These are phyloP conservation scores for Zoroaster sp. DNA, from an alignment of 53 echinoderm and acorn worm species.

Conservation along the genomic window DNA sequence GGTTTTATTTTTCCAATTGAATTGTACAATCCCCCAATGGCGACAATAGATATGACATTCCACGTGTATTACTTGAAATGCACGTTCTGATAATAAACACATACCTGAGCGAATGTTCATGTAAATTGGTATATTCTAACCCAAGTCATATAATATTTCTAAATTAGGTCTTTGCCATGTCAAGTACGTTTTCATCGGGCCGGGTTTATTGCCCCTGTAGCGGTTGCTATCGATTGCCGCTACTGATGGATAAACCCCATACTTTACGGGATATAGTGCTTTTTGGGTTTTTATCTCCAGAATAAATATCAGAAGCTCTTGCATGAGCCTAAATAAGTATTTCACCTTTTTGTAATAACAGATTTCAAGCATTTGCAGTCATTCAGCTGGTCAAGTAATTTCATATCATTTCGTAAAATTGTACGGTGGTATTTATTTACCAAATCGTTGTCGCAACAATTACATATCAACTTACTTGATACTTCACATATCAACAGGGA, in stretches of 20 bases:
- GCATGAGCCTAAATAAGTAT: not conserved
- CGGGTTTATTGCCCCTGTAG: conserved; percentile 50
- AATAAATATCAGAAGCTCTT: not conserved
- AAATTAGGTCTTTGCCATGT: conserved; percentile 45
- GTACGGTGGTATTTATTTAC: too few relatives aligned
- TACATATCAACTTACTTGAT: not conserved
- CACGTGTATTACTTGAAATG: not conserved
- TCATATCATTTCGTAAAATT: too few relatives aligned
- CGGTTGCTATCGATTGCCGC: conserved; percentile 36
- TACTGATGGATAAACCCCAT: conserved; percentile 20
- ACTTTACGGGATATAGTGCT: conserved; percentile 48
- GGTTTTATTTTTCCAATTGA: conserved; percentile 1
- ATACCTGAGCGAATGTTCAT: not conserved
- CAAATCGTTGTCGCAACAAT: not conserved
- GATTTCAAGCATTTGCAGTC: too few relatives aligned
- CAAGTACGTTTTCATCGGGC: conserved; percentile 11
- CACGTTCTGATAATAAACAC: conserved; percentile 44
- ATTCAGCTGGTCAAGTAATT: too few relatives aligned
- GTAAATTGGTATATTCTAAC: conserved; percentile 14
- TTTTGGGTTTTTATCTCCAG: not conserved
- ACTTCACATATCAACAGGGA: not conserved
- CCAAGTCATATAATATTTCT: conserved; percentile 19
- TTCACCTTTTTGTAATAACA: too few relatives aligned
- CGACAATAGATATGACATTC: not conserved
- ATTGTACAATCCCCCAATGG: not conserved